Conservation (phyloP, 1,140 invertebrate species). For the Drosophila chauvacae region DNA sequence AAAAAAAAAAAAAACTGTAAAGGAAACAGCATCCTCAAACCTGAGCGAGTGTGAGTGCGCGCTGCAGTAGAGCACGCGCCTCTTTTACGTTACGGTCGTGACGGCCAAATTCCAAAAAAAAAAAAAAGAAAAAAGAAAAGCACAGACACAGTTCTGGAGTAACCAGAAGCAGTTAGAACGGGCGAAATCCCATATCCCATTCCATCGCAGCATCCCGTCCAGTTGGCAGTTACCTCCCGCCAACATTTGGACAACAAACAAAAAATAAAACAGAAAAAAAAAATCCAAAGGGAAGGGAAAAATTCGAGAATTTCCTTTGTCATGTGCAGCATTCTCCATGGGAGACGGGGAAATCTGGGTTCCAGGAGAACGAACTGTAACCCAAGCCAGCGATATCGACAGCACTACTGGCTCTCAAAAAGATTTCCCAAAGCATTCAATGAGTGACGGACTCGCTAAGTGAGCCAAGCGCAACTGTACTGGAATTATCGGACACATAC, state of each 20-base stretch:
- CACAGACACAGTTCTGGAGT: conserved; percentile 31
- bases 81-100: conserved; percentile 75
- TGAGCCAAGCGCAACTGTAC: conserved; percentile 35
- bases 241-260: conserved; percentile 44
- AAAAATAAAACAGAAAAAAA: conserved; percentile 5
- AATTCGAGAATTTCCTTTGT: conserved; percentile 60
- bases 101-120: conserved; percentile 34
- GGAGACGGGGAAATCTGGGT: conserved; percentile 3
- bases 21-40: conserved; percentile 24
- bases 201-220: conserved; percentile 9
- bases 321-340: conserved; percentile 29
- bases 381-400: conserved; percentile 26
- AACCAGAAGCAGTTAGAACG: conserved; percentile 34
- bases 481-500: not conserved
- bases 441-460: conserved; percentile 31
- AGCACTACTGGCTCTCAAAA: conserved; percentile 36
- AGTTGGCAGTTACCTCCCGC: conserved; percentile 21
- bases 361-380: conserved; percentile 18
- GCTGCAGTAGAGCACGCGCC: conserved; percentile 74
- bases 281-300: conserved; percentile 4
- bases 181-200: conserved; percentile 11
- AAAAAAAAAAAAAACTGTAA: not conserved
- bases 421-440: conserved; percentile 43
- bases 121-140: not conserved
- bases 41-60: conserved; percentile 24